Evolutionary conservation across 2,888 invertebrate species (phyloP), one percentile per base, ranked within the genome.

Genomic region (Bellardia pandia): DNA sequence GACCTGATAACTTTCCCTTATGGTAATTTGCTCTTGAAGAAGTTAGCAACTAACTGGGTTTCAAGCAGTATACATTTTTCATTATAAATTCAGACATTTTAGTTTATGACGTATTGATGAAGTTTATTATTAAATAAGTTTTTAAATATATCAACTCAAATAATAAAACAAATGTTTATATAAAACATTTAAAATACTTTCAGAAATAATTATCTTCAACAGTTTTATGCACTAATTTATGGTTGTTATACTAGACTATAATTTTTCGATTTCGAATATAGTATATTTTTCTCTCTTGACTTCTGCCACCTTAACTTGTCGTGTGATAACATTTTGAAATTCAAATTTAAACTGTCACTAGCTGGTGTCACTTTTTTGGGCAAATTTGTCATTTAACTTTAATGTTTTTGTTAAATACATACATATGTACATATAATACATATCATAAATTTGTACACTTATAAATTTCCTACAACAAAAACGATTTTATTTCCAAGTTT

Each of bases 291-390:
- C 58, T 79, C 48, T 80, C 64, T 64, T 56, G 45, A 80, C 72
- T 53, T 80, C 53, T 80, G 23, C 53, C 80, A 53, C 23, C 30
- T 62, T 62, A 62, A 51, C 8, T 64, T 80, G 72, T 64, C 53
- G 64, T 64, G 42, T 45, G 30, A 71, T 62, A 71, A 60, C 37
- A 60, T 71, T 69, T 48, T 2, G 33, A 37, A 69, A 69, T 16
- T 60, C 48, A 60, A 60, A 69, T 48, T 71, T 51, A 60, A 51
- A 40, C 37, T 51, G 60, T 16, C 79, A 62, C 48, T 58, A 30
- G 11, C 48, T 58, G 13, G 11, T 23, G 30, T 58, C 13, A 13
- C 11, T 58, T 30, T 23, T 58, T 58, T n/a, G 42, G 51, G 76
- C 51, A 45, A 45, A 45, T 45, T 45, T 77, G 66, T 60, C 60